A percentile compares a stretch with the other conserved stretches of the same genome.
phyloP scores from a whole-genome alignment of 1,140 invertebrate species.

The Aphelinus certus region DNA sequence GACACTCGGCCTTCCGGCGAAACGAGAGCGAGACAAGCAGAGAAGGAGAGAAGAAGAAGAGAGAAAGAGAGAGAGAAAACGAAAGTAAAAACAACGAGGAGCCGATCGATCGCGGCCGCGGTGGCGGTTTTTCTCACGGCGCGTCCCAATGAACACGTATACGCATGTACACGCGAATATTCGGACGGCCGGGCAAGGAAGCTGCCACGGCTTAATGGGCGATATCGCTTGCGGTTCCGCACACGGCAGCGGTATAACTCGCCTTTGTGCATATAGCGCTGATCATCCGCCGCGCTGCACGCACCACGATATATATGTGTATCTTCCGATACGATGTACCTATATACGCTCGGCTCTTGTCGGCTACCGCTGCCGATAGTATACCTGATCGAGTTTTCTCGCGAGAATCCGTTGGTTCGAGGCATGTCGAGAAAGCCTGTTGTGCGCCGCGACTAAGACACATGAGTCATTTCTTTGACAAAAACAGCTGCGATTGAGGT shows the following conservation, averaged over 20 bases:
- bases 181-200: neutral
- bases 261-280: neutral
- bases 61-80: no score
- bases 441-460: no score
- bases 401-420: no score
- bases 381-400: no score
- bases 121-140: conserved; percentile 2
- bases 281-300: no score
- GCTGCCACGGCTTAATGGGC: neutral
- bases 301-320: no score
- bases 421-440: no score
- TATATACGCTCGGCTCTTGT: no score
- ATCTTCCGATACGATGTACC: no score
- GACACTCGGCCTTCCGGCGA: neutral
- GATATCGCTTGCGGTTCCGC: neutral
- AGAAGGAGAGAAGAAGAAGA: neutral
- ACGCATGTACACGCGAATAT: neutral
- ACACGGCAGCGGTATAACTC: conserved; percentile 4
- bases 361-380: no score
- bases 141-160: neutral
- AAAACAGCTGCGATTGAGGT: no score
- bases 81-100: neutral
- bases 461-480: no score
- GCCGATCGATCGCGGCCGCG: neutral
- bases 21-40: neutral